phyloP scores from a whole-genome alignment of 2,113 vertebrate genomes.

The Pangasianodon hypophthalmus region DNA sequence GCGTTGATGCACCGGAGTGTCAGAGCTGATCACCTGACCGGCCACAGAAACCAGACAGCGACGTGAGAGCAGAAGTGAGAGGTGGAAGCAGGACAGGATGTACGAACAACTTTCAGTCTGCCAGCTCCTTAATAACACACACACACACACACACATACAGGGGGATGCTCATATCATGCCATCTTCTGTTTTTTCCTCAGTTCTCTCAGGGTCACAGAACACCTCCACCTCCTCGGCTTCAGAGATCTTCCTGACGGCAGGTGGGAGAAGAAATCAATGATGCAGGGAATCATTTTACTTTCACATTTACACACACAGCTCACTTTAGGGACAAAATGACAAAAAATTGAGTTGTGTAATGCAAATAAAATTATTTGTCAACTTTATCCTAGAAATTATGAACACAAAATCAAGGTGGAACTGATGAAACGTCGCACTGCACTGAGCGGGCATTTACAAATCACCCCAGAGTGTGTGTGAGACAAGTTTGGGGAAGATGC shows the following conservation, averaged over 20 bases:
- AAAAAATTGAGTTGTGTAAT: neutral
- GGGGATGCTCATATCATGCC: neutral
- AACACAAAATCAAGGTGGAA: neutral
- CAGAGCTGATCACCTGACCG: conserved; percentile 37
- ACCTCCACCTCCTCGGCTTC: neutral
- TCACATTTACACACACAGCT: neutral
- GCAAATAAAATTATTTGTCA: neutral
- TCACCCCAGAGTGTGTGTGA: neutral
- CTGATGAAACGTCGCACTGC: neutral
- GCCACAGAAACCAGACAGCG: conserved; percentile 55
- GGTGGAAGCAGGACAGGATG: conserved; percentile 42
- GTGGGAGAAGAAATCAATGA: neutral
- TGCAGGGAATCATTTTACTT: neutral
- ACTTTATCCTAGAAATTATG: neutral
- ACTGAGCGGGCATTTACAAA: neutral
- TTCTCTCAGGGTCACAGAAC: neutral
- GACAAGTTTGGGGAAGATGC: neutral
- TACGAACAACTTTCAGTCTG: conserved; percentile 25
- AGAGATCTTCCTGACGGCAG: neutral
- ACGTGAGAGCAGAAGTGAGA: conserved; percentile 50
- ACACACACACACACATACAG: neutral
- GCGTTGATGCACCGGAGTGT: neutral
- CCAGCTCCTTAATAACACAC: conserved; percentile 12
- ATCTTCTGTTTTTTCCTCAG: neutral
- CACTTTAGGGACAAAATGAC: neutral